Conservation (phyloP, 2,888 invertebrate species). For the Eulithis prunata region DNA sequence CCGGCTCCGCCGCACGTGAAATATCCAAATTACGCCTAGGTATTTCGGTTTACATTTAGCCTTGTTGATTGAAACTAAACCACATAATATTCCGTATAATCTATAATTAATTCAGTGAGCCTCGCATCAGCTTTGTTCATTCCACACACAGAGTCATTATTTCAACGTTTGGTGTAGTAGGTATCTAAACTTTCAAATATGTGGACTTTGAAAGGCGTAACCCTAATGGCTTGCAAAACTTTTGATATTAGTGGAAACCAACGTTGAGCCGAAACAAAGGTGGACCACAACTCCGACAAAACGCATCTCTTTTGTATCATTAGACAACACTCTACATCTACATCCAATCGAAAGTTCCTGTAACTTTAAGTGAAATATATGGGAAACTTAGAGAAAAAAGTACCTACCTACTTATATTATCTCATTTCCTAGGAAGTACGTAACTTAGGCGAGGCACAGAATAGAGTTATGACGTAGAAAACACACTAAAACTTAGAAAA, state of each 20-base stretch:
- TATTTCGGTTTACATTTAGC: constrained; percentile 1
- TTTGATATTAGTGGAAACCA: constrained; percentile 50
- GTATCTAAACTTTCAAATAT: constrained; percentile 27
- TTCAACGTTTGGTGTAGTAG: constrained; percentile 25
- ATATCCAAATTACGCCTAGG: constrained; percentile 5
- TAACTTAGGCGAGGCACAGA: no score
- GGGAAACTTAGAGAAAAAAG: no score
- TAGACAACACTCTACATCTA: constrained; percentile 1
- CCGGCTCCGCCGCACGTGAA: no score
- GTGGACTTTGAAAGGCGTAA: constrained; percentile 23
- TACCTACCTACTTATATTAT: no score
- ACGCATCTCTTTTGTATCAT: constrained; percentile 28
- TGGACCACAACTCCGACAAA: constrained; percentile 42
- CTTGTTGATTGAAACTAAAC: constrained; percentile 14
- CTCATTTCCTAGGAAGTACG: no score
- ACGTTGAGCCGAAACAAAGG: constrained; percentile 46
- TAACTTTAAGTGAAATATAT: no score
- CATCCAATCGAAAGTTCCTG: no score
- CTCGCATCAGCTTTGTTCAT: constrained; percentile 17
- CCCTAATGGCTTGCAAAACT: constrained; percentile 50
- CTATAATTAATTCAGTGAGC: constrained; percentile 8
- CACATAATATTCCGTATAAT: constrained; percentile 15
- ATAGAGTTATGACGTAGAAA: no score
- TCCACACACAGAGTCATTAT: constrained; percentile 13
- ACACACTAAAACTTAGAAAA: not conserved